A percentile compares a stretch with the other conserved stretches of the same genome.
phyloP scores from a whole-genome alignment of 2,113 vertebrate species.

The Brachyistius frenatus region DNA sequence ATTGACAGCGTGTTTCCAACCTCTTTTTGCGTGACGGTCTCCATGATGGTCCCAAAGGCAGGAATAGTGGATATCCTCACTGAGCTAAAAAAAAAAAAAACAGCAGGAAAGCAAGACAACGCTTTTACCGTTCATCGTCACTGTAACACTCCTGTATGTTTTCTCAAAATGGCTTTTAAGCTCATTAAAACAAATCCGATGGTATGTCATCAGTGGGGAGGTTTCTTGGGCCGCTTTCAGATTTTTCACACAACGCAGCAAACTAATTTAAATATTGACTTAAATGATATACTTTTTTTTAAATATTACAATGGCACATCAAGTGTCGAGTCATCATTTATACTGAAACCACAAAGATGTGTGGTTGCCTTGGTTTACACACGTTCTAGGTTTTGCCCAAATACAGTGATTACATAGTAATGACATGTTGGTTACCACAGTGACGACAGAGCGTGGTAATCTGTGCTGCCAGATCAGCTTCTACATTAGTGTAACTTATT shows the following conservation, averaged over 20 bases:
- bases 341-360: constrained; percentile 21
- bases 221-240: background rate
- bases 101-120: constrained; percentile 70
- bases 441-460: constrained; percentile 14
- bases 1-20: constrained; percentile 74
- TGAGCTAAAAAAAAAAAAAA: constrained; percentile 86
- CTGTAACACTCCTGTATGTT: background rate
- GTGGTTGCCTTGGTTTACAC: background rate
- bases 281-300: constrained; percentile 2
- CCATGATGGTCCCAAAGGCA: constrained; percentile 99
- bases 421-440: constrained; percentile 28
- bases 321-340: background rate
- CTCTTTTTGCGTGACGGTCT: constrained; percentile 99
- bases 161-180: constrained; percentile 4
- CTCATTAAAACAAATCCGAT: background rate
- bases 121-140: constrained; percentile 15
- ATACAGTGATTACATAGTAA: constrained; percentile 17
- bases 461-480: background rate
- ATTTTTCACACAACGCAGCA: background rate
- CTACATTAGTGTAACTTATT: constrained; percentile 2
- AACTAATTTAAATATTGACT: background rate
- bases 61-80: constrained; percentile 99
- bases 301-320: background rate
- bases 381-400: constrained; percentile 22
- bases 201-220: background rate